Evolutionary conservation across 2,888 invertebrate species (phyloP).

Genomic region (Philaethria dido): DNA sequence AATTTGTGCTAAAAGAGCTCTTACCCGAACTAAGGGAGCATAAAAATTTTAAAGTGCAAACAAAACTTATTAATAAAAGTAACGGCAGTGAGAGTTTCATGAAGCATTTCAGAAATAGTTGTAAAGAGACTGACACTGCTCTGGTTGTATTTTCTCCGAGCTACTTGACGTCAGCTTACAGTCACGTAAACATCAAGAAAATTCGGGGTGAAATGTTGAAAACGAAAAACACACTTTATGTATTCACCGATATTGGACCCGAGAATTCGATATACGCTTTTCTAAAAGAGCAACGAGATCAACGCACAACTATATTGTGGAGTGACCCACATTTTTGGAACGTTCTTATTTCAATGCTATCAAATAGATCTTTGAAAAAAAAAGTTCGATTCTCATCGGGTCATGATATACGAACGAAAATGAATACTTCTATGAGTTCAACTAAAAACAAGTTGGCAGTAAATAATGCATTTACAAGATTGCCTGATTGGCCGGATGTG

Average conservation of each 20-base stretch:
- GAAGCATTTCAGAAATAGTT: slow-evolving; percentile 51
- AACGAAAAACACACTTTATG: slow-evolving; percentile 65
- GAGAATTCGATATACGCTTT: slow-evolving; percentile 77
- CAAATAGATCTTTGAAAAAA: slow-evolving; percentile 45
- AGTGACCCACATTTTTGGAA: slow-evolving; percentile 71
- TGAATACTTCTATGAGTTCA: slow-evolving; percentile 45
- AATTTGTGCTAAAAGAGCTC: slow-evolving; percentile 68
- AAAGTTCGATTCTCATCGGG: slow-evolving; percentile 38
- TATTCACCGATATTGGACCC: slow-evolving; percentile 70
- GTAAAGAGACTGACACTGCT: slow-evolving; percentile 53
- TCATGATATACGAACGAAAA: slow-evolving; percentile 20
- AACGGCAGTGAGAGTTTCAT: slow-evolving; percentile 52
- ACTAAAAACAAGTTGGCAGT: slow-evolving; percentile 45
- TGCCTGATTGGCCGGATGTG: slow-evolving; percentile 57
- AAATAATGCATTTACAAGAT: slow-evolving; percentile 54
- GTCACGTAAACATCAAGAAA: slow-evolving; percentile 73
- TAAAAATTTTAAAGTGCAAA: slow-evolving; percentile 56
- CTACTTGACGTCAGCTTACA: slow-evolving; percentile 70
- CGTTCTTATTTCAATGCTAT: slow-evolving; percentile 57
- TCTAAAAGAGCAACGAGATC: slow-evolving; percentile 71
- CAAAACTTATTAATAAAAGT: slow-evolving; percentile 50
- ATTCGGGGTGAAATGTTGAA: slow-evolving; percentile 72
- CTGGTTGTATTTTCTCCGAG: slow-evolving; percentile 72
- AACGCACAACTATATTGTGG: slow-evolving; percentile 64
- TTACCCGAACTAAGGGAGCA: slow-evolving; percentile 61